These are phyloP conservation scores for Adelosebastes latens DNA, from an alignment of 2,797 vertebrate genomes.

Conservation along the genomic window DNA sequence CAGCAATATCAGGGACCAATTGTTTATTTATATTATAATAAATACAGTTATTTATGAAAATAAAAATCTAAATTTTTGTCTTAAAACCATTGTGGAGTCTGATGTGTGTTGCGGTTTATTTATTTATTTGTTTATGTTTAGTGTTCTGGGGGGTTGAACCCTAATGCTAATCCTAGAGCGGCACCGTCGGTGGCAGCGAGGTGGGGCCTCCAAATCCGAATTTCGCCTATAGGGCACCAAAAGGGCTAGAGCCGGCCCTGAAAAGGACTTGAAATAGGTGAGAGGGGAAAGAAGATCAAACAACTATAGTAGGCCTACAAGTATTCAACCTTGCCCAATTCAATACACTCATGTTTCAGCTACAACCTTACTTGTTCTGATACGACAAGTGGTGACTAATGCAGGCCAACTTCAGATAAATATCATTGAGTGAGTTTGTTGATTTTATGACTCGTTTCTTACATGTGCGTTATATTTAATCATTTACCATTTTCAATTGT, in stretches of 20 bases:
- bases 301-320: neutral
- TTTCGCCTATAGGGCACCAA: no score
- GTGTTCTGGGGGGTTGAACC: no score
- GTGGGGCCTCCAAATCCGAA: no score
- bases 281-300: neutral
- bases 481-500: neutral
- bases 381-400: neutral
- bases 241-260: no score
- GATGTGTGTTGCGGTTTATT: no score
- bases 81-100: no score
- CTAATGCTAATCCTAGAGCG: accelerated
- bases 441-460: neutral
- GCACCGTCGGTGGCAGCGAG: accelerated
- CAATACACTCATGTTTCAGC: neutral
- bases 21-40: no score
- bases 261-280: neutral
- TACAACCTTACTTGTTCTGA: neutral
- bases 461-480: neutral
- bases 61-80: no score
- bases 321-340: neutral
- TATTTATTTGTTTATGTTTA: no score
- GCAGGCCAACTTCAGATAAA: neutral
- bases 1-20: no score
- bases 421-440: neutral
- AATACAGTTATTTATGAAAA: no score